Conservation (phyloP, 1,140 invertebrate species). For the Drosophila serrata region DNA sequence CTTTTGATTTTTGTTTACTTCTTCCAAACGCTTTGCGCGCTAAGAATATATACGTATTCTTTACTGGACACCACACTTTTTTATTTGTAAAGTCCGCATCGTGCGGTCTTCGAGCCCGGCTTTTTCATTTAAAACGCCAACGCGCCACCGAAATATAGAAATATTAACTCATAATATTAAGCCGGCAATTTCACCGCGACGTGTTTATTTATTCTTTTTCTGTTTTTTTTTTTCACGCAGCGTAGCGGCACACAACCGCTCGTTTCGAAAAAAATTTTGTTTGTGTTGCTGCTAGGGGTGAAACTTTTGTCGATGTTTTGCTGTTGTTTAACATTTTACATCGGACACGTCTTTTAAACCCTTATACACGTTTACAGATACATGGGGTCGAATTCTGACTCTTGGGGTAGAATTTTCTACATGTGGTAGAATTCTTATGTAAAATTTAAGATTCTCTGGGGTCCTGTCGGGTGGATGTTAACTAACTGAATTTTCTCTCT, state of each 20-base stretch:
- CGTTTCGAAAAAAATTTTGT: conserved; percentile 3
- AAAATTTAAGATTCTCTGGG: too few species aligned
- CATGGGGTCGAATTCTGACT: too few species aligned
- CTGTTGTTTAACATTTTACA: too few species aligned
- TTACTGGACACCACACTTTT: neutral
- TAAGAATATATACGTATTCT: conserved; percentile 12
- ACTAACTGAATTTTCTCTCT: too few species aligned
- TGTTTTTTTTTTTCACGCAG: neutral
- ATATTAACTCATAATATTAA: conserved; percentile 14
- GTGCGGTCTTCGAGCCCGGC: neutral
- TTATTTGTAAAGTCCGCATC: conserved; percentile 7
- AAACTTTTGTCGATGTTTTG: too few species aligned
- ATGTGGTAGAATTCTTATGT: too few species aligned
- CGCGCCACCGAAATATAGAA: neutral
- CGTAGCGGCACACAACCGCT: conserved; percentile 3
- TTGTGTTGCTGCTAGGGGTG: too few species aligned
- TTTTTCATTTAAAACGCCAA: neutral
- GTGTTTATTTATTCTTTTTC: neutral
- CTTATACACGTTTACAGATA: too few species aligned
- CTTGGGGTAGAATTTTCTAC: too few species aligned
- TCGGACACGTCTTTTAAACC: too few species aligned
- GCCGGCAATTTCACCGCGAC: conserved; percentile 8
- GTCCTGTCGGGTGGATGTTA: too few species aligned
- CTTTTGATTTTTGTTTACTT: conserved; percentile 47
- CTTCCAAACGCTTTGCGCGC: conserved; percentile 22